Conservation (phyloP, 2,113 vertebrate genomes). For the Crocuta crocuta region DNA sequence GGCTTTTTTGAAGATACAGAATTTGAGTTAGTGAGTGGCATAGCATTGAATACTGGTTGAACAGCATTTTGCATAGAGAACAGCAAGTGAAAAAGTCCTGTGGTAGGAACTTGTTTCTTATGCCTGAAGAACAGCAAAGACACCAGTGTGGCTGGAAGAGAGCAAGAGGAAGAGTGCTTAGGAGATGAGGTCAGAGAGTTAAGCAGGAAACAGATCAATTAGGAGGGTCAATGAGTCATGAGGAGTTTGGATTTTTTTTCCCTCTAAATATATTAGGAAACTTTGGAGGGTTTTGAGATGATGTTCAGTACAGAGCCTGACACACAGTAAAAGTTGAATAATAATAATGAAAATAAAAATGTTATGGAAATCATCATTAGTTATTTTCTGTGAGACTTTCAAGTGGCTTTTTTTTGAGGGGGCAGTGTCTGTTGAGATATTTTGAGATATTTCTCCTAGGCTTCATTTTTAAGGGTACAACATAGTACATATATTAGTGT, state of each 20-base stretch:
- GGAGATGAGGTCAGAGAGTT: background rate
- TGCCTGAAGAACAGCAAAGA: background rate
- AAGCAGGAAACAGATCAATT: background rate
- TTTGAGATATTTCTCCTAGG: conserved; percentile 15
- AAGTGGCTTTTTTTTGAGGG: background rate
- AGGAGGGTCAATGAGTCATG: background rate
- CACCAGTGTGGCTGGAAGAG: background rate
- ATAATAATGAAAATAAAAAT: conserved; percentile 13
- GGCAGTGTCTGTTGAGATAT: background rate
- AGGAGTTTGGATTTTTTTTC: background rate
- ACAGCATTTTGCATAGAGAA: background rate
- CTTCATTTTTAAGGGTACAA: background rate
- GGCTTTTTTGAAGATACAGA: background rate
- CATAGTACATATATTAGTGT: background rate
- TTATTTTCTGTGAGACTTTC: conserved; percentile 36
- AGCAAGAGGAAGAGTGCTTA: background rate
- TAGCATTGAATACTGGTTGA: background rate
- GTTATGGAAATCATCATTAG: background rate
- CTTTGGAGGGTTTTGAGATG: conserved; percentile 23
- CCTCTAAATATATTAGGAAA: background rate
- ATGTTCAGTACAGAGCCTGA: background rate
- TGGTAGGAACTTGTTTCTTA: background rate
- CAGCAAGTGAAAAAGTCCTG: background rate
- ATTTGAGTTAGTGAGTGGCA: conserved; percentile 11
- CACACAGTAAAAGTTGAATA: background rate